phyloP scores from a whole-genome alignment of 2,113 vertebrate species.

The Callithrix jacchus region DNA sequence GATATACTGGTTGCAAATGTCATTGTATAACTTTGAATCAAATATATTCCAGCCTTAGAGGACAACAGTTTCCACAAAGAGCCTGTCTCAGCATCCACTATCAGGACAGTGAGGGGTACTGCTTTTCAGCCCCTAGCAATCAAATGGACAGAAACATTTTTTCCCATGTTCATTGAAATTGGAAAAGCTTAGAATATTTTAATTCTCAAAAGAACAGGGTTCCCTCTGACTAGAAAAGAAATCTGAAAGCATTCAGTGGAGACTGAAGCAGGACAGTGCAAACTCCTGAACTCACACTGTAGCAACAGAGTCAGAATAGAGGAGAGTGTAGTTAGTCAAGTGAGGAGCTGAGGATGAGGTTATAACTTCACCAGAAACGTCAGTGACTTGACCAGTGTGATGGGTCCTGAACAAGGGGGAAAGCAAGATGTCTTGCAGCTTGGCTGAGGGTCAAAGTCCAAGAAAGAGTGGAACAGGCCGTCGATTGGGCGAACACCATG shows the following conservation, averaged over 20 bases:
- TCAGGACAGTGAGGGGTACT: background rate
- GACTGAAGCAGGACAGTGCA: background rate
- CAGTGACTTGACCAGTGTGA: background rate
- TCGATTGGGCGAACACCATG: rapidly evolving
- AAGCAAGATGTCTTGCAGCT: background rate
- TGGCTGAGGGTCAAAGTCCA: background rate
- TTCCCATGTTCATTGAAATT: background rate
- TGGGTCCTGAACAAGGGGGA: background rate
- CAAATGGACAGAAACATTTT: background rate
- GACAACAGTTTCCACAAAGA: background rate
- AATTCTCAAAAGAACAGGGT: background rate
- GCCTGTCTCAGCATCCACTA: background rate
- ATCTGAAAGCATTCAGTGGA: background rate
- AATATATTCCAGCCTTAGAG: background rate
- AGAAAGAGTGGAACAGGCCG: background rate
- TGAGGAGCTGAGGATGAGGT: background rate
- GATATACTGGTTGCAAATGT: background rate
- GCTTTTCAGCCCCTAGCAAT: background rate
- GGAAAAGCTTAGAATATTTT: conserved; percentile 3
- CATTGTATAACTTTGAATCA: background rate
- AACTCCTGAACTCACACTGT: too few relatives aligned
- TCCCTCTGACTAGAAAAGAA: background rate
- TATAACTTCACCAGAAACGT: background rate
- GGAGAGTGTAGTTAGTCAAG: too few relatives aligned
- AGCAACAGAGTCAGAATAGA: background rate